These are phyloP conservation scores for Aegithalos caudatus DNA, from an alignment of 2,113 vertebrate species.

Conservation along the genomic window DNA sequence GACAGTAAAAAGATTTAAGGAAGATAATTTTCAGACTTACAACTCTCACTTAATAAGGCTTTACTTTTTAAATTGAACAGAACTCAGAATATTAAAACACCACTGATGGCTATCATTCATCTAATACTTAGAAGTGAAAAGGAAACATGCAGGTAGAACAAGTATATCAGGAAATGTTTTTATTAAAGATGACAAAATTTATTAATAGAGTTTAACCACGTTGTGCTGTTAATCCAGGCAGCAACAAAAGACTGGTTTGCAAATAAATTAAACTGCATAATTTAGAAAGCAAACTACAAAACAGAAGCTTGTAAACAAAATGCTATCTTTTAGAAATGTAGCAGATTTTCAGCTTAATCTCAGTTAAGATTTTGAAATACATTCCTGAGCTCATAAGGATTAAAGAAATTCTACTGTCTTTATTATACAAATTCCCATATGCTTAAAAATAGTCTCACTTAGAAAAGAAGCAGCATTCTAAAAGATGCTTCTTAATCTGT, in stretches of 20 bases:
- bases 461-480: conserved; percentile 19
- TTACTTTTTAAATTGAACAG: conserved; percentile 22
- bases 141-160: conserved; percentile 28
- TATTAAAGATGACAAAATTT: conserved; percentile 66
- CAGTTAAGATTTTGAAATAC: conserved; percentile 32
- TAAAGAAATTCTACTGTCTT: conserved; percentile 32
- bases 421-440: conserved; percentile 11
- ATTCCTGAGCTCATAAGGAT: conserved; percentile 41
- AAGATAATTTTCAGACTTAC: conserved; percentile 12
- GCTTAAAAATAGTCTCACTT: conserved; percentile 19
- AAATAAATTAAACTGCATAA: conserved; percentile 55
- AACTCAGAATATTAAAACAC: neutral
- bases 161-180: conserved; percentile 49
- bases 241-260: conserved; percentile 20
- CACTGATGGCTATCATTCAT: neutral
- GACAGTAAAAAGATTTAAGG: neutral
- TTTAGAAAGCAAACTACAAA: conserved; percentile 51
- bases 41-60: conserved; percentile 34
- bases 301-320: conserved; percentile 30
- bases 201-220: neutral
- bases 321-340: conserved; percentile 33
- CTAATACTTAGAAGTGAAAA: neutral
- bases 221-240: neutral
- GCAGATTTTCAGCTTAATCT: conserved; percentile 34
- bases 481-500: neutral